Evolutionary conservation across 92 coral and sea anemone species (phyloP), one percentile per base, ranked within the genome.

Genomic region (Virgularia gustaviana): DNA sequence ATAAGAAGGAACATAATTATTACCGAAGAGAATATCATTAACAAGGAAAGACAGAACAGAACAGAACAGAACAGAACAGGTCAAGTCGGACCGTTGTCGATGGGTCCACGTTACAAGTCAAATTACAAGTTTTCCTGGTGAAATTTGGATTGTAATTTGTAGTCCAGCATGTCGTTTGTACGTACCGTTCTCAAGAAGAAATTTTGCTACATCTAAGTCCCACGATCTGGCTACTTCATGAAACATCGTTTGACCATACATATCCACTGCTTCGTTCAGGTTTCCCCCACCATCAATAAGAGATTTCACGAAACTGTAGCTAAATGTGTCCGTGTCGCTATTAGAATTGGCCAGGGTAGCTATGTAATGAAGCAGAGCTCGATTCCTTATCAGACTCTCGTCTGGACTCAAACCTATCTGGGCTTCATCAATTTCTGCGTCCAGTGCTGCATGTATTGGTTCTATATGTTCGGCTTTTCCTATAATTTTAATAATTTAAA

Each of bases 171-270:
- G n/a, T n/a, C n/a, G n/a, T n/a, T n/a, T 23, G 18, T 25, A 44
- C 87, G 62, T 65, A 92, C 98, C 98, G 79, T 85, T 80, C 12
- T 80, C 83, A 30, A 92, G 83, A 13, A 92, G 85, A 65, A 89
- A 81, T 75, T 64, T 83, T 24, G 88, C 94, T 9, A 92, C 98
- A 42, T 71, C 88, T 5, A 80, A 80, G 57, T 92, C 91, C 98
- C 98, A 92, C 56, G 85, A 90, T 34, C 98, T 45, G 0, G 96
- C 96, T 9, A 96, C 96, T 76, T 92, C 96, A 71, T 92, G 98
- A 62, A 92, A 71, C 3, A 89, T 61, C 0, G 92, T 84, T 77
- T 92, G 98, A 9, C 98, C 98, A 61, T 92, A 89, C 31, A 90
- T 79, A 77, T 92, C 98, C 24, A 66, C 73, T 15, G 88, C 81